Evolutionary conservation across 2,888 invertebrate genomes (phyloP), one percentile per base, ranked within the genome.

Genomic region (Notodonta ziczac): DNA sequence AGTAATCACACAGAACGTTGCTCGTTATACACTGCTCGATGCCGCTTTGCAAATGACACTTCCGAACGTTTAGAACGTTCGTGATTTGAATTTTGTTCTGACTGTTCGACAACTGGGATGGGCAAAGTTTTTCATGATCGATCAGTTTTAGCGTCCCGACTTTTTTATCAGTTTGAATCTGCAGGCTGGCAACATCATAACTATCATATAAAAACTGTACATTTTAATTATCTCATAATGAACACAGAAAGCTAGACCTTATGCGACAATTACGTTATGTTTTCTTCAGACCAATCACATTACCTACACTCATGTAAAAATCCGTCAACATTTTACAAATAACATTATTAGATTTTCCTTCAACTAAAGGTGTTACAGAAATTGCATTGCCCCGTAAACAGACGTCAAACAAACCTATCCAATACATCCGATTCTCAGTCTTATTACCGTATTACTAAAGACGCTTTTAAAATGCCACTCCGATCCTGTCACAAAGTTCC

Each of bases 1-100:
- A 84, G 85, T 82, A 85, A 85, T 84, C 78, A 75, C 67, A 70
- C 73, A 69, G 64, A 63, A 76, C 71, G 70, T 62, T n/a, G 65
- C 68, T 81, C 76, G 78, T 80, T 78, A 78, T 75, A 75, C 70
- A 78, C 71, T 75, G 65, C 61, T 67, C 65, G 69, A 72, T 56
- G 66, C 63, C 74, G 70, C 63, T 72, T 74, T 69, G 70, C 72
- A 76, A 78, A 75, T 82, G 81, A 78, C 80, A 78, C 74, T 73
- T 76, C 67, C 72, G 56, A 62, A 73, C 69, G 70, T 70, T 73
- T 71, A 65, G 73, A 71, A 66, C 69, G 73, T 76, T 76, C 64
- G 63, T 69, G 68, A 77, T 81, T 78, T 70, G 72, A 81, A 77
- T 74, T 66, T 59, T 65, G 63, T 67, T 70, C 61, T 24, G 2